These are phyloP conservation scores for Listronotus oregonensis DNA, from an alignment of 1,140 invertebrate genomes.

Conservation along the genomic window DNA sequence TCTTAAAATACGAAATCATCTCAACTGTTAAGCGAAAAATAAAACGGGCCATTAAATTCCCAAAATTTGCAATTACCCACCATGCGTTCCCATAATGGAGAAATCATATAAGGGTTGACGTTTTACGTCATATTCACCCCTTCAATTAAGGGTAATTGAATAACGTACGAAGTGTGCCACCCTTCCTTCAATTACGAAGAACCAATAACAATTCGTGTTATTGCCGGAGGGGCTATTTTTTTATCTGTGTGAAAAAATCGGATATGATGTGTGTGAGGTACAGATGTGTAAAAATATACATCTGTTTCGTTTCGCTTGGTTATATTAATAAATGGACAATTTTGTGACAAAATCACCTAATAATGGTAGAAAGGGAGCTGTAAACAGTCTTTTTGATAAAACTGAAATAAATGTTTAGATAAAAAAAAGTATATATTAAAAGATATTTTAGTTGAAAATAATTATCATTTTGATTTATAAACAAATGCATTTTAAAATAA, in stretches of 20 bases:
- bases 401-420: no score
- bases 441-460: no score
- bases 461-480: no score
- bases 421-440: no score
- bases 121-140: constrained; percentile 31
- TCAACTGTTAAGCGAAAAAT: constrained; percentile 26
- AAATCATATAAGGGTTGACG: constrained; percentile 33
- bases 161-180: constrained; percentile 33
- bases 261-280: not conserved
- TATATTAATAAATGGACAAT: not conserved
- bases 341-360: not conserved
- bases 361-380: no score
- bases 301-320: constrained; percentile 5
- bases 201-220: constrained; percentile 23
- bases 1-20: no score
- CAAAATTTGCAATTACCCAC: constrained; percentile 24
- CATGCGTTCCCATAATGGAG: constrained; percentile 29
- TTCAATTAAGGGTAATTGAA: constrained; percentile 37
- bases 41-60: constrained; percentile 14
- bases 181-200: constrained; percentile 25
- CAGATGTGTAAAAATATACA: constrained; percentile 7
- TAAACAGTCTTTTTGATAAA: no score
- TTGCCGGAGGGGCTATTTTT: constrained; percentile 15
- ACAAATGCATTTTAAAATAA: no score
- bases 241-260: constrained; percentile 13